Base-by-base conservation (phyloP, 2,113 vertebrate genomes). In the Semicossyphus pulcher region DNA sequence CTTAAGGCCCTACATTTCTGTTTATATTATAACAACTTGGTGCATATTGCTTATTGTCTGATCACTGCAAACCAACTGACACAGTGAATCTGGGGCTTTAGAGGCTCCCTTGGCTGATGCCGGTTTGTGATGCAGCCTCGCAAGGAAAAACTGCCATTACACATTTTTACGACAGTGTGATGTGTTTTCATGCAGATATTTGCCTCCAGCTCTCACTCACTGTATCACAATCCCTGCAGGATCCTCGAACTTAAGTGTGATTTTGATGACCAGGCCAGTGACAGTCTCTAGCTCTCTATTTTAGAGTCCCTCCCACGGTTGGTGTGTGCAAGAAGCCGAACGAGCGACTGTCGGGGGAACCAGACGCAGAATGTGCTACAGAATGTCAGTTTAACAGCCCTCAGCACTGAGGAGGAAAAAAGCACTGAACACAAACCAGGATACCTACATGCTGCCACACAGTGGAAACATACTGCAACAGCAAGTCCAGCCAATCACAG, bases 391-490 rank as follows among this genome's bases (percentile, higher is more conserved):
- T 58, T 49, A n/a, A 45, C 61, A 72, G 21, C 68, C 70, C 64
- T 73, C 47, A 12, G 25, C 44, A 12, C 29, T 7, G 71, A 42
- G 71, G 57, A 80, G 70, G 82, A 3, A 28, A 3, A 28, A 34
- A 67, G 83, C 84, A 81, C 86, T 74, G 69, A 85, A 72, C 71
- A 69, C 28, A 54, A 69, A 36, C 69, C 75, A 73, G 75, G 74
- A 88, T 25, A 41, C 64, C 71, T 42, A 64, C 67, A 80, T 69
- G 80, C 89, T 87, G 90, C 89, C 91, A 83, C 87, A 23, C 71
- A 28, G 91, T 92, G 93, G 93, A 81, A 65, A 34, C 54, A 51
- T 10, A 60, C 74, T 74, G 83, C 83, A 81, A 56, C 76, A 26
- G 52, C 80, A 71, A 37, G 70, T 62, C 52, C 41, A 60, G 37